A percentile compares a stretch with the other conserved stretches of the same genome.
These are phyloP conservation scores for Malurus leucopterus DNA, from an alignment of 2,797 vertebrate genomes.

Conservation along the genomic window DNA sequence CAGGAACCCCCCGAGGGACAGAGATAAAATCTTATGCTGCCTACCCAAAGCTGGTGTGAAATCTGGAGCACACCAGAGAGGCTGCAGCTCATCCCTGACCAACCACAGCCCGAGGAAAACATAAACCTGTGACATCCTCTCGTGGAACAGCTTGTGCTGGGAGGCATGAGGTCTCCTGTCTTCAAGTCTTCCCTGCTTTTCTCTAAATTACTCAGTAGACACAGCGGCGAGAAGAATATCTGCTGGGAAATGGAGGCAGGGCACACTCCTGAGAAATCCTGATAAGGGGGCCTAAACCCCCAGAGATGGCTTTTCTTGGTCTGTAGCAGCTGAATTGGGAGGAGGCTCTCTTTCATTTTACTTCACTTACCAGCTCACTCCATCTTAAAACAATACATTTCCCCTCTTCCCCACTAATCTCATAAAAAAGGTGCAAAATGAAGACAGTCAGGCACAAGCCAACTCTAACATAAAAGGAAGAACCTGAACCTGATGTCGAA, in stretches of 20 bases:
- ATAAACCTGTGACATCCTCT: not conserved
- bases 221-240: not conserved
- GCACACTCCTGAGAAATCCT: not conserved
- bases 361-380: not conserved
- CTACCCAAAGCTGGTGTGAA: not conserved
- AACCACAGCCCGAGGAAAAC: not conserved
- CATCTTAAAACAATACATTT: not conserved
- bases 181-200: not conserved
- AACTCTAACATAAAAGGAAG: not conserved
- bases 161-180: not conserved
- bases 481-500: not conserved
- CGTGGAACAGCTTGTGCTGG: not conserved
- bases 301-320: not conserved
- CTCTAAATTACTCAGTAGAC: not conserved
- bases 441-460: not conserved
- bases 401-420: not conserved
- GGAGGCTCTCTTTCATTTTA: not conserved
- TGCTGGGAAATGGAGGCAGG: not conserved
- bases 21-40: not conserved
- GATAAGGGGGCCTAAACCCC: not conserved
- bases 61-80: not conserved
- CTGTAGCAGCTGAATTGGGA: not conserved
- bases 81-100: not conserved
- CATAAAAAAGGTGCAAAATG: not conserved
- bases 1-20: accelerated